phyloP scores from a whole-genome alignment of 1,140 invertebrate genomes.

The Charaxes varanes region DNA sequence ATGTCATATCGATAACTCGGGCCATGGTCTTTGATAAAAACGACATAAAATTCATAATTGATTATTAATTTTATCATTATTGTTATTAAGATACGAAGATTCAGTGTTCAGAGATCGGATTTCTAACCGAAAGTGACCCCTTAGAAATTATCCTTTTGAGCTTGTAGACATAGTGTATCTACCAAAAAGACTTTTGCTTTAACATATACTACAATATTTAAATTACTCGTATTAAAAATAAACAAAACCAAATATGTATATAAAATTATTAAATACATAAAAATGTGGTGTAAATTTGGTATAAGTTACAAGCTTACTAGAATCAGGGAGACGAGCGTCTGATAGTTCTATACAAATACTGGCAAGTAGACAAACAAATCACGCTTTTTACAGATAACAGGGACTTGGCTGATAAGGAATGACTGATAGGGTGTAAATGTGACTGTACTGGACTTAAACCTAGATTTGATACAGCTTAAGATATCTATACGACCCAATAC shows the following conservation, averaged over 20 bases:
- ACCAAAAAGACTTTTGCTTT: too few relatives aligned
- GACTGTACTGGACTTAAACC: too few relatives aligned
- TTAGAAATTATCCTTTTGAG: neutral
- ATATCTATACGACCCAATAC: too few relatives aligned
- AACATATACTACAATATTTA: too few relatives aligned
- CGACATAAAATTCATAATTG: conserved; percentile 12
- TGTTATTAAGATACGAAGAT: neutral
- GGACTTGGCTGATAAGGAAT: conserved; percentile 1
- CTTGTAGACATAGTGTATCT: too few relatives aligned
- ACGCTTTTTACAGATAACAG: neutral
- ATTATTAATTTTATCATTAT: conserved; percentile 10
- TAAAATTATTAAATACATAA: too few relatives aligned
- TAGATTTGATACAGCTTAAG: too few relatives aligned
- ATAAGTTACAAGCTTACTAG: too few relatives aligned
- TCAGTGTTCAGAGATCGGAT: neutral
- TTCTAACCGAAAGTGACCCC: neutral
- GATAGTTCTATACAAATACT: neutral
- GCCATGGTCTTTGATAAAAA: conserved; percentile 12
- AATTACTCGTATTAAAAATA: too few relatives aligned
- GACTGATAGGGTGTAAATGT: neutral
- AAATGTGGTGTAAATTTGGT: too few relatives aligned
- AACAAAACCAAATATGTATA: too few relatives aligned
- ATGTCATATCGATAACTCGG: neutral
- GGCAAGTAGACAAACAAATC: neutral
- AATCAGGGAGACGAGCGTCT: too few relatives aligned